Conservation (phyloP, 2,888 invertebrate species). For the Synergus umbraculus region DNA sequence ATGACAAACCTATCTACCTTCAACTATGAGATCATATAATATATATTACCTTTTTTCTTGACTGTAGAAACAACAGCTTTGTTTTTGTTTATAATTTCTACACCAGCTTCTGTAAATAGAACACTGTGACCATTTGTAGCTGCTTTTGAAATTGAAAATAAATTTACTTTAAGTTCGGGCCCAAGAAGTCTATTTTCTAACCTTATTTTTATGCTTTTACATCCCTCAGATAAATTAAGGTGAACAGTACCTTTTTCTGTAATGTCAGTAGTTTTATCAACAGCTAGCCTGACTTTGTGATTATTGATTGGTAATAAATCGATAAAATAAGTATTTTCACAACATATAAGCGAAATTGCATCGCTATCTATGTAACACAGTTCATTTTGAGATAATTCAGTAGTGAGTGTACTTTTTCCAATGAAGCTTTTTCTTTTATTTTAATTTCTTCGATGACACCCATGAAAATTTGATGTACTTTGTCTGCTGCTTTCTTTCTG, state of each 20-base stretch:
- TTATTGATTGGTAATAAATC: constrained; percentile 31
- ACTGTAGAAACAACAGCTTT: constrained; percentile 35
- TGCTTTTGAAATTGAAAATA: constrained; percentile 46
- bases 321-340: constrained; percentile 37
- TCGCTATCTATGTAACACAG: constrained; percentile 50
- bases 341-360: constrained; percentile 50
- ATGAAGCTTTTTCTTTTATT: no score
- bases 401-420: no score
- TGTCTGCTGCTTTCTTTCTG: no score
- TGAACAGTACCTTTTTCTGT: constrained; percentile 44
- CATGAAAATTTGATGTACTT: no score
- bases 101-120: constrained; percentile 36
- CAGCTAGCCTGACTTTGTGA: constrained; percentile 45
- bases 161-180: constrained; percentile 48
- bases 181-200: constrained; percentile 46
- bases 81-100: constrained; percentile 40
- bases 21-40: no score
- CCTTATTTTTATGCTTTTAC: constrained; percentile 28
- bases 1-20: no score
- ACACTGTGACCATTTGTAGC: constrained; percentile 43
- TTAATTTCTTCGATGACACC: no score
- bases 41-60: constrained; percentile 40
- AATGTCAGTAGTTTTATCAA: constrained; percentile 45
- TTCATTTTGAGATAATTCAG: constrained; percentile 21
- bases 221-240: constrained; percentile 21